Percentiles rank a stretch among this genome's conserved stretches.
phyloP scores from a whole-genome alignment of 2,113 vertebrate genomes.

The Sardina pilchardus region DNA sequence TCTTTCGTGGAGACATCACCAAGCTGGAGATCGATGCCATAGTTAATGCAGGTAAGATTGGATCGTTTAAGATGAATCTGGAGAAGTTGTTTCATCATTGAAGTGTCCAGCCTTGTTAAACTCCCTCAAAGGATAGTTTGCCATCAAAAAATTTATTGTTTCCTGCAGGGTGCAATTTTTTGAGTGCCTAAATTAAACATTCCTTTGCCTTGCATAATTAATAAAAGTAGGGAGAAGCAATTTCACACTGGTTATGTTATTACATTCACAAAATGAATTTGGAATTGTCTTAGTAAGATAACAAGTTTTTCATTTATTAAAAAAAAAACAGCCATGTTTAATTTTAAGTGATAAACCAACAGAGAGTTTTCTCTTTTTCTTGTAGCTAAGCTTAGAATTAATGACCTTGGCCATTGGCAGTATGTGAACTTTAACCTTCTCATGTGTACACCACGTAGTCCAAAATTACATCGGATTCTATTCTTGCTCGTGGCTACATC shows the following conservation, averaged over 20 bases:
- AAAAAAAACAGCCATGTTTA: background rate
- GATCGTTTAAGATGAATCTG: background rate
- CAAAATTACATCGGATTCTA: background rate
- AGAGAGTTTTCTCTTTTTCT: background rate
- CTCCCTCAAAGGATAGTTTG: background rate
- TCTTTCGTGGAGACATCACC: constrained; percentile 84
- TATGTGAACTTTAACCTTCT: constrained; percentile 5
- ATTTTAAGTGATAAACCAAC: background rate
- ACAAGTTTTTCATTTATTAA: constrained; percentile 4
- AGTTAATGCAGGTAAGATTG: constrained; percentile 80
- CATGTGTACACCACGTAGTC: background rate
- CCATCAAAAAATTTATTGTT: background rate
- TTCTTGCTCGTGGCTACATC: background rate
- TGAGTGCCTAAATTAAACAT: background rate
- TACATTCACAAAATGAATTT: background rate
- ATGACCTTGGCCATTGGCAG: background rate
- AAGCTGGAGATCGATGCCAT: constrained; percentile 84
- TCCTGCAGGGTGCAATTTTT: constrained; percentile 2
- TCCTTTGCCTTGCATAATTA: constrained; percentile 1
- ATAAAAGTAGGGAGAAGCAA: background rate
- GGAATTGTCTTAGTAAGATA: background rate
- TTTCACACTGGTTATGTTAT: constrained; percentile 11
- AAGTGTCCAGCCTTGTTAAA: background rate
- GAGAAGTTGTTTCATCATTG: background rate
- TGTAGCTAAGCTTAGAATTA: background rate